Evolutionary conservation across 2,888 invertebrate genomes (phyloP).

Genomic region (Pristionchus arcanus): DNA sequence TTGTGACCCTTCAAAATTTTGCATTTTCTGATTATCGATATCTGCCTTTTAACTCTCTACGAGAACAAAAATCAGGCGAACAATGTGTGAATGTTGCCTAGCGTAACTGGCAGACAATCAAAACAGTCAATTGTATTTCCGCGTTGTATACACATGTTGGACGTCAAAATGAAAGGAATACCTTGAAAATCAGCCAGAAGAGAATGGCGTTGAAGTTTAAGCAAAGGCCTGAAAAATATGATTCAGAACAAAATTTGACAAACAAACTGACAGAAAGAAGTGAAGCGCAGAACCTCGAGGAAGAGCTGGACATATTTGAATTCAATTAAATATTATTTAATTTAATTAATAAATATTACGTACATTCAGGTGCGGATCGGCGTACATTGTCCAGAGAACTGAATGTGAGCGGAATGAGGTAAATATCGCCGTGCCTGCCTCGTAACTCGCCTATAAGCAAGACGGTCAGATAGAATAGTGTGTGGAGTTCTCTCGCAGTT

Average conservation of each 20-base stretch:
- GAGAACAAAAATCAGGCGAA: no score
- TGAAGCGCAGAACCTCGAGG: neutral
- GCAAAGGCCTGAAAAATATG: neutral
- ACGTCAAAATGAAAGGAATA: neutral
- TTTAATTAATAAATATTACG: neutral
- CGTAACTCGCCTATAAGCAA: no score
- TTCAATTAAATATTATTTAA: neutral
- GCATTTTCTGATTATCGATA: no score
- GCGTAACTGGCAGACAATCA: neutral
- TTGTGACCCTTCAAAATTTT: neutral
- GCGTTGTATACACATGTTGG: neutral
- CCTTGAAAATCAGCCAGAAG: neutral
- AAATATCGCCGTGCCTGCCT: neutral
- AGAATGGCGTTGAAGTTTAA: neutral
- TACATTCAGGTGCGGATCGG: slow-evolving; percentile 12
- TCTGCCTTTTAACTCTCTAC: no score
- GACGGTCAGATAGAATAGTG: no score
- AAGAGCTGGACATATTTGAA: neutral
- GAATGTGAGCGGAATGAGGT: neutral
- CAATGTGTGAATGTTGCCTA: no score
- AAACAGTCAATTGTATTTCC: neutral
- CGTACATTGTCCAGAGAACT: neutral
- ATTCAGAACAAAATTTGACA: neutral
- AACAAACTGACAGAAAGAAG: neutral
- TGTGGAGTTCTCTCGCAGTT: no score